A percentile compares a stretch with the other conserved stretches of the same genome.
Evolutionary conservation across 2,888 invertebrate genomes (phyloP).

Genomic region (Xanthorhoe designata): DNA sequence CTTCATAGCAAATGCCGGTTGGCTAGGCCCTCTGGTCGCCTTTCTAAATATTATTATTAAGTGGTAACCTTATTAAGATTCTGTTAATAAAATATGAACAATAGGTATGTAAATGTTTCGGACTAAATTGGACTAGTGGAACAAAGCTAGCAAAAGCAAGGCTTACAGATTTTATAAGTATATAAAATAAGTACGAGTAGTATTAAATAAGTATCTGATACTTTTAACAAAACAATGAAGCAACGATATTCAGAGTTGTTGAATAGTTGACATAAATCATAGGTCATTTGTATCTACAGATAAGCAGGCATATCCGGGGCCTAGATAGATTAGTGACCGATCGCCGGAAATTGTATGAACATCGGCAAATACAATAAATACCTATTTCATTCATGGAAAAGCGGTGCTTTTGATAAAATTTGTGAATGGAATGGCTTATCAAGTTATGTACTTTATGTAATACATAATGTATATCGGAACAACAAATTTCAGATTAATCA

Average conservation of each 20-base stretch:
- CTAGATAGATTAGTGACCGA: constrained; percentile 70
- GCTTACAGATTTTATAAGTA: no score
- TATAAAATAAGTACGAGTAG: no score
- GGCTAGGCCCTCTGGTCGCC: no score
- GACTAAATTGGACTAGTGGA: no score
- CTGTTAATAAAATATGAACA: no score
- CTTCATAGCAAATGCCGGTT: no score
- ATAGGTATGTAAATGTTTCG: no score
- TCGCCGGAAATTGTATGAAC: constrained; percentile 60
- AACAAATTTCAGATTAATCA: no score
- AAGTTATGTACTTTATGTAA: neutral
- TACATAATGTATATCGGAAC: no score
- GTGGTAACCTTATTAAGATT: no score
- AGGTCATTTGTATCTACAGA: constrained; percentile 38
- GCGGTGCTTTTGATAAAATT: constrained; percentile 22
- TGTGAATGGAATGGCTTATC: neutral
- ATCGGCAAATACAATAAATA: constrained; percentile 41
- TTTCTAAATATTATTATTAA: no score
- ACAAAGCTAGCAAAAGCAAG: no score
- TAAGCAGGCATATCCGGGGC: constrained; percentile 67
- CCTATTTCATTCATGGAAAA: constrained; percentile 28
- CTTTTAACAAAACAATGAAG: neutral
- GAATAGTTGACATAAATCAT: constrained; percentile 11
- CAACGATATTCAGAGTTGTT: neutral
- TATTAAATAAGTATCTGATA: neutral